Conservation (phyloP, 2,888 invertebrate genomes). For the Psylliodes chrysocephalus region DNA sequence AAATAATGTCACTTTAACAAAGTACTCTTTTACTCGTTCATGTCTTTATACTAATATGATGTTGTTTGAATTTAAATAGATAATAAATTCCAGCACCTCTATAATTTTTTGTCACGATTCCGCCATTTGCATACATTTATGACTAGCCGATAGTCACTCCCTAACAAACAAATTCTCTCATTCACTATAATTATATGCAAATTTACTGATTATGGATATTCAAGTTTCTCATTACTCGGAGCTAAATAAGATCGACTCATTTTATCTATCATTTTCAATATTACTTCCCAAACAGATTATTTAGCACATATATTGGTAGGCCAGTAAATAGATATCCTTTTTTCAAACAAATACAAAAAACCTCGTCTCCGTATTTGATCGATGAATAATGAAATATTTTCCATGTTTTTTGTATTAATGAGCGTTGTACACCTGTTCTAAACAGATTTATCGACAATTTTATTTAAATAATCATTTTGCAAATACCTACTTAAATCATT, state of each 20-base stretch:
- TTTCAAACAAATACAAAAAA: too few relatives aligned
- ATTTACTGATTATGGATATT: constrained; percentile 15
- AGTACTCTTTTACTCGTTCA: too few relatives aligned
- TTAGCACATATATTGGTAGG: too few relatives aligned
- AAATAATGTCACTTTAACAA: too few relatives aligned
- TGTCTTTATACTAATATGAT: background rate
- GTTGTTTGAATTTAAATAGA: background rate
- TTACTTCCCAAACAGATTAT: background rate
- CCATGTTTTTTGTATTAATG: too few relatives aligned
- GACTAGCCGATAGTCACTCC: constrained; percentile 19
- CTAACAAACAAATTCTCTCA: constrained; percentile 17
- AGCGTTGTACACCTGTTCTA: too few relatives aligned
- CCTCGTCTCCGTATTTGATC: too few relatives aligned
- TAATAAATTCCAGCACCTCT: constrained; percentile 15
- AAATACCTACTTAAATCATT: too few relatives aligned
- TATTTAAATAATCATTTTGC: too few relatives aligned
- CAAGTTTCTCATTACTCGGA: constrained; percentile 16
- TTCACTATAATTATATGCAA: constrained; percentile 26
- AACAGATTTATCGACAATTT: too few relatives aligned
- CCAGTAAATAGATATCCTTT: too few relatives aligned
- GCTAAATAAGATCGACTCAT: constrained; percentile 20
- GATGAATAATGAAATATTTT: too few relatives aligned
- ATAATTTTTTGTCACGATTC: constrained; percentile 21
- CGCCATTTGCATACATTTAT: constrained; percentile 19
- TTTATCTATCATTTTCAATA: constrained; percentile 3